A percentile compares a stretch with the other conserved stretches of the same genome.
These are phyloP conservation scores for Zaprionus vittiger DNA, from an alignment of 1,140 invertebrate species.

Conservation along the genomic window DNA sequence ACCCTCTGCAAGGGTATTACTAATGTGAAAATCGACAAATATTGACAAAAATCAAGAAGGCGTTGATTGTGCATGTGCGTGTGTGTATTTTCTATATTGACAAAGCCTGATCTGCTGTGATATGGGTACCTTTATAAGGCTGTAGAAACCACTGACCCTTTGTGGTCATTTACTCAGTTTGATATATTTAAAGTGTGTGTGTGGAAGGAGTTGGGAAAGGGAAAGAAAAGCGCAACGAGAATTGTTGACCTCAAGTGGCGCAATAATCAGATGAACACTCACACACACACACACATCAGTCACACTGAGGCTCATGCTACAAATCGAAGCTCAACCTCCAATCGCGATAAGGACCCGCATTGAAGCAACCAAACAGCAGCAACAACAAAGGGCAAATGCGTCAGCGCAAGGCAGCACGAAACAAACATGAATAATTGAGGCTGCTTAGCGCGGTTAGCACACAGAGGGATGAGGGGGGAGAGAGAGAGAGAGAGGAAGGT, in stretches of 20 bases:
- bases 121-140: slow-evolving; percentile 38
- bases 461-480: background rate
- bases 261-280: slow-evolving; percentile 37
- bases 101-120: slow-evolving; percentile 7
- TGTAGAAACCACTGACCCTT: slow-evolving; percentile 8
- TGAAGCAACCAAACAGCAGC: slow-evolving; percentile 11
- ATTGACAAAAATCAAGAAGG: slow-evolving; percentile 27
- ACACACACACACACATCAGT: slow-evolving; percentile 20
- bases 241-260: slow-evolving; percentile 28
- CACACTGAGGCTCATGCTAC: background rate
- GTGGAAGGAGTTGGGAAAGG: background rate
- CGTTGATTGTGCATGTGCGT: background rate
- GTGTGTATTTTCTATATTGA: background rate
- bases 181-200: slow-evolving; percentile 19
- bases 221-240: slow-evolving; percentile 20
- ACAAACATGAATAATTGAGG: slow-evolving; percentile 55
- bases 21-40: slow-evolving; percentile 12
- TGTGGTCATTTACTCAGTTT: slow-evolving; percentile 3
- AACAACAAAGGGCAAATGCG: slow-evolving; percentile 38
- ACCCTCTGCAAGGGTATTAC: no score
- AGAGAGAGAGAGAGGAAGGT: background rate
- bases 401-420: slow-evolving; percentile 35
- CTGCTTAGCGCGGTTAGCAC: slow-evolving; percentile 33
- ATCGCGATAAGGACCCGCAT: slow-evolving; percentile 47
- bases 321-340: slow-evolving; percentile 43